A percentile compares a stretch with the other conserved stretches of the same genome.
Evolutionary conservation across 1,140 invertebrate genomes (phyloP).

Genomic region (Doryteuthis pealeii): DNA sequence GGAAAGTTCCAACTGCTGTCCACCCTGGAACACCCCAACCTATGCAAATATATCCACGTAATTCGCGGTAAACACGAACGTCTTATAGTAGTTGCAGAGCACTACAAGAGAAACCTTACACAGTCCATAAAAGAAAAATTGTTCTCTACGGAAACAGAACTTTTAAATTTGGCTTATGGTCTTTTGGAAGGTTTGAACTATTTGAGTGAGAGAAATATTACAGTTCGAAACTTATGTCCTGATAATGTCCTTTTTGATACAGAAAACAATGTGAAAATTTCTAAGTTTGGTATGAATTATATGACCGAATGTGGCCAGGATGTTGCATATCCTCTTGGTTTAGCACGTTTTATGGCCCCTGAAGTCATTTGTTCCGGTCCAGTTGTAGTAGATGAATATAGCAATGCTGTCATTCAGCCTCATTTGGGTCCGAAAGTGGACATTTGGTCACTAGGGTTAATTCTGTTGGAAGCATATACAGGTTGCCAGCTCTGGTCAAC

Average conservation of each 20-base stretch:
- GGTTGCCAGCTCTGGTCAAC: slow-evolving; percentile 32
- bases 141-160: slow-evolving; percentile 58
- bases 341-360: slow-evolving; percentile 68
- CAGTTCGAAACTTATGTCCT: slow-evolving; percentile 78
- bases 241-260: slow-evolving; percentile 81
- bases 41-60: slow-evolving; percentile 89
- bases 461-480: slow-evolving; percentile 77
- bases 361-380: slow-evolving; percentile 72
- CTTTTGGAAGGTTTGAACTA: slow-evolving; percentile 74
- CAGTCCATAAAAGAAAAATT: slow-evolving; percentile 28
- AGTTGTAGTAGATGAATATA: slow-evolving; percentile 40
- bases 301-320: slow-evolving; percentile 83
- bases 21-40: slow-evolving; percentile 75
- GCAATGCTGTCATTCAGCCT: slow-evolving; percentile 30
- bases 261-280: slow-evolving; percentile 75
- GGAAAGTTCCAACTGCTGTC: slow-evolving; percentile 84
- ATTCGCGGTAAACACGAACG: slow-evolving; percentile 92
- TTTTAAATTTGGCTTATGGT: slow-evolving; percentile 70
- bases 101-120: slow-evolving; percentile 70
- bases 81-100: slow-evolving; percentile 85
- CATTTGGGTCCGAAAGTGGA: slow-evolving; percentile 71
- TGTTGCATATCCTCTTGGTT: slow-evolving; percentile 85
- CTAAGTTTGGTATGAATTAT: slow-evolving; percentile 89
- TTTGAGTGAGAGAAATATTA: slow-evolving; percentile 74
- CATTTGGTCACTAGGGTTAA: slow-evolving; percentile 88